Percentiles rank a stretch among this genome's conserved stretches.
Evolutionary conservation across 2,113 vertebrate species (phyloP).

Genomic region (Gallinago jamesoni): DNA sequence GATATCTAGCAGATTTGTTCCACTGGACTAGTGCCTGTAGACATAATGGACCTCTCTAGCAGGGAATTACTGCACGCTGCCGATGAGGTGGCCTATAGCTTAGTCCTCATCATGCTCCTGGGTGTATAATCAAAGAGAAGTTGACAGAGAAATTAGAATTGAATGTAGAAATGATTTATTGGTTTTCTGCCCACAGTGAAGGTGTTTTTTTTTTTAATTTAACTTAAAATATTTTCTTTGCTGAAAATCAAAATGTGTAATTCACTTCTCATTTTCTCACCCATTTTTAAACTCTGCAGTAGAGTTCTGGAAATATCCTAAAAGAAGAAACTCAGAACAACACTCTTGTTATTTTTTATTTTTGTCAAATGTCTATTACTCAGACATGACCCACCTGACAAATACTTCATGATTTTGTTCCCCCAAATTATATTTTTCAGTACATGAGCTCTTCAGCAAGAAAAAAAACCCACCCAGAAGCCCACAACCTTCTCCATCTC

Average conservation of each 20-base stretch:
- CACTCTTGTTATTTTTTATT: not conserved
- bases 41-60: constrained; percentile 1
- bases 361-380: not conserved
- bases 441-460: not conserved
- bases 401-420: not conserved
- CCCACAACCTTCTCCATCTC: not conserved
- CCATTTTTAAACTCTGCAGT: not conserved
- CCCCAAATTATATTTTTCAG: not conserved
- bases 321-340: not conserved
- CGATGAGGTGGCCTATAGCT: not conserved
- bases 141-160: constrained; percentile 15
- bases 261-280: not conserved
- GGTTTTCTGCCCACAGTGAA: not conserved
- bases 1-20: not conserved
- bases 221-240: not conserved
- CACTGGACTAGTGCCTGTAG: not conserved
- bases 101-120: not conserved
- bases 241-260: not conserved
- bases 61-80: not conserved
- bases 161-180: constrained; percentile 27
- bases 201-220: not conserved
- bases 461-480: not conserved
- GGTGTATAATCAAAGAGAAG: constrained; percentile 10
- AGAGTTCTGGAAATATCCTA: not conserved
- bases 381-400: not conserved